These are phyloP conservation scores for Semotilus atromaculatus DNA, from an alignment of 2,797 vertebrate species.

Conservation along the genomic window DNA sequence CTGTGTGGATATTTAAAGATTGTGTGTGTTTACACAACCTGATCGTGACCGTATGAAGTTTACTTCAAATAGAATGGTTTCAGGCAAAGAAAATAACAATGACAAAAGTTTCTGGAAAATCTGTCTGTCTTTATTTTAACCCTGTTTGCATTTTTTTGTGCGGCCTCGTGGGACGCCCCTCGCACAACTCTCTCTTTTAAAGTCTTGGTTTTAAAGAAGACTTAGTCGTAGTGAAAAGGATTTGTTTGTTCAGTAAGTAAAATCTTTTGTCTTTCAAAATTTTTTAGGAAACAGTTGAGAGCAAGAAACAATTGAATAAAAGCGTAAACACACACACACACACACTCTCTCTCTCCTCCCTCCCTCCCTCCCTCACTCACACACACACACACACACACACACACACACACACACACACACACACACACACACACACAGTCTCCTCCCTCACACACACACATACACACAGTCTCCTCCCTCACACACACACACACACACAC, in stretches of 20 bases:
- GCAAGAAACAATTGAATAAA: not conserved
- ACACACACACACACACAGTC: too few species aligned
- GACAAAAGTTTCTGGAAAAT: not conserved
- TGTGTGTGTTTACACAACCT: too few species aligned
- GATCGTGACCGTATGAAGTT: too few species aligned
- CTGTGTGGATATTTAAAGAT: too few species aligned
- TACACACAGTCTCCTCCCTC: too few species aligned
- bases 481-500: too few species aligned
- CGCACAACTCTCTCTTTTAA: not conserved
- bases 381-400: too few species aligned
- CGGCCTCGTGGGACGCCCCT: not conserved
- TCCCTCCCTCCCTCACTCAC: too few species aligned
- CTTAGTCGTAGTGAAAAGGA: not conserved
- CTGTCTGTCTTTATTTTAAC: not conserved
- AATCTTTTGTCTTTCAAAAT: not conserved
- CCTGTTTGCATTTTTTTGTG: not conserved
- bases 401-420: too few species aligned
- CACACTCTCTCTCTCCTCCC: too few species aligned
- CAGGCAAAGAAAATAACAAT: not conserved
- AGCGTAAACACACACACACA: not conserved
- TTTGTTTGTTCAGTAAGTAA: not conserved
- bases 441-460: too few species aligned
- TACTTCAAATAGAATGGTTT: not conserved
- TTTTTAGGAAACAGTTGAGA: not conserved
- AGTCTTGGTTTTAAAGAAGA: not conserved